These are phyloP conservation scores for Hipparchia semele DNA, from an alignment of 2,888 invertebrate genomes.

Conservation along the genomic window DNA sequence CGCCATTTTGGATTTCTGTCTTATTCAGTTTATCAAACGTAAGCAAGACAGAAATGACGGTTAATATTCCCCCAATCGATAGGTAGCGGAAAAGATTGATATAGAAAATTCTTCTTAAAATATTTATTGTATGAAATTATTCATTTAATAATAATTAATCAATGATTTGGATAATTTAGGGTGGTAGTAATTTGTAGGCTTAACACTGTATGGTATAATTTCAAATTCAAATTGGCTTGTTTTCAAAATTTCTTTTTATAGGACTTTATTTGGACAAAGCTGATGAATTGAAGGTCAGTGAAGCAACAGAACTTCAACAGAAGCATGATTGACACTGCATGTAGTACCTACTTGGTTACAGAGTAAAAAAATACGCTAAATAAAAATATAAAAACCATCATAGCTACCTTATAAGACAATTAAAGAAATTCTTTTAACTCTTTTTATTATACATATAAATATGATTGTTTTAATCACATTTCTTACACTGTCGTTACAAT, in stretches of 20 bases:
- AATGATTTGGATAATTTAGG: no score
- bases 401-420: background rate
- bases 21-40: no score
- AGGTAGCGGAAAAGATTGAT: no score
- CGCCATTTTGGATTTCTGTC: no score
- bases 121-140: no score
- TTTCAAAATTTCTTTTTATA: conserved; percentile 49
- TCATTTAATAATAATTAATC: no score
- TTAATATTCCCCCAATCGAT: background rate
- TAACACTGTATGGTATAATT: background rate
- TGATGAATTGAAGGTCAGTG: conserved; percentile 65
- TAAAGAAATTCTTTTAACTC: no score
- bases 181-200: background rate
- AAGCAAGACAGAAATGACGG: no score
- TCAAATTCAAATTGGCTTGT: background rate
- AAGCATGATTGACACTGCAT: conserved; percentile 45
- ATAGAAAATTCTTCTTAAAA: no score
- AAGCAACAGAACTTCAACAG: conserved; percentile 21
- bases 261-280: conserved; percentile 71
- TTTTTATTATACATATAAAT: no score
- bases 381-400: background rate
- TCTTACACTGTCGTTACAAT: background rate
- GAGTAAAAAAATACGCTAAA: background rate
- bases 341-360: conserved; percentile 12
- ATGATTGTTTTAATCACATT: background rate